Base-by-base conservation (phyloP, 2,797 vertebrate genomes). In the Echeneis naucrates region DNA sequence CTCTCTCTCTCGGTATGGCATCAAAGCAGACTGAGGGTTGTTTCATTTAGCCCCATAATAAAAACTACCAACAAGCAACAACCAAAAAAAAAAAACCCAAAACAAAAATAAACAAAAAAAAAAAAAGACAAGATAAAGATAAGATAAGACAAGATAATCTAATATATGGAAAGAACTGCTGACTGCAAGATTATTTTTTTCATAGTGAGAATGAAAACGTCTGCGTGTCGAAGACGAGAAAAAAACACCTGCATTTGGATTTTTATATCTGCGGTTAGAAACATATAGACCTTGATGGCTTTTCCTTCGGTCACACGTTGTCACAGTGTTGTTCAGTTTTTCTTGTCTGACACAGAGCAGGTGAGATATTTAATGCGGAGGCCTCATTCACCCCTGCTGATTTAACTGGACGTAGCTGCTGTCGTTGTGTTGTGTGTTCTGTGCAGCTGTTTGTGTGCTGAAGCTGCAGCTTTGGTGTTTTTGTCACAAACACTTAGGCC, bases 401-500 rank as follows among this genome's bases (percentile, higher is more conserved):
- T n/a, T n/a, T n/a, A n/a, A n/a, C n/a, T n/a, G n/a, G n/a, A n/a
- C n/a, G n/a, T n/a, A n/a, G n/a, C n/a, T n/a, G n/a, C n/a, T n/a
- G n/a, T n/a, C n/a, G n/a, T 30, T 30, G 30, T 6, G 30, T 30
- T 30, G 30, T 30, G 3, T 30, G 3, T 30, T 32, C 24, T 6
- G 14, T 26, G 69, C 54, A 47, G 32, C 35, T 33, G 26, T 62
- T 32, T 5, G 8, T 32, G 5, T 32, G 1, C 5, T 32, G 32
- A 32, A 8, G 32, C 40, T 42, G 50, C 63, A 52, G 42, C 60
- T 21, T 55, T 21, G 13, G 32, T 60, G 13, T 50, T 30, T 40
- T 53, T 23, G n/a, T 44, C 47, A 52, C 33, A 47, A 52, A 38
- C 42, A 59, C 54, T 53, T 37, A 21, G 57, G 8, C n/a, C 8